A percentile compares a stretch with the other conserved stretches of the same genome.
These are phyloP conservation scores for Phthorimaea operculella DNA, from an alignment of 1,140 invertebrate genomes.

Conservation along the genomic window DNA sequence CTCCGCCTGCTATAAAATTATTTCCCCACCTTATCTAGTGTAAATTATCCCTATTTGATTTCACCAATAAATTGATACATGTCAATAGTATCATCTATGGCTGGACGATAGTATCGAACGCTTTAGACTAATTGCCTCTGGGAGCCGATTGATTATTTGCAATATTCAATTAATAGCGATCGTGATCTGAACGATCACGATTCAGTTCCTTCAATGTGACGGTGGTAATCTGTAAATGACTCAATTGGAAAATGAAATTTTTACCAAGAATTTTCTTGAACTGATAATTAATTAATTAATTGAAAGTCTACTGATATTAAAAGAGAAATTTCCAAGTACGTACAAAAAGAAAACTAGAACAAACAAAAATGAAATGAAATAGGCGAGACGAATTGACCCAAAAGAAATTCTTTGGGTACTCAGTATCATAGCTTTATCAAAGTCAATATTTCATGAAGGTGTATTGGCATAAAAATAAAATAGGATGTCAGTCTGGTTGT, in stretches of 20 bases:
- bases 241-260: conserved; percentile 33
- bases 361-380: too few relatives aligned
- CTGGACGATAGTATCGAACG: conserved; percentile 31
- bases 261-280: too few relatives aligned
- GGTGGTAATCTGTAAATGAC: conserved; percentile 30
- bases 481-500: conserved; percentile 27
- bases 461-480: conserved; percentile 47
- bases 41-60: conserved; percentile 53
- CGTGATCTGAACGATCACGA: conserved; percentile 45
- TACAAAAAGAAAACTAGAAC: too few relatives aligned
- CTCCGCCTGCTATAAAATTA: conserved; percentile 51
- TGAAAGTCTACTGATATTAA: too few relatives aligned
- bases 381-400: conserved; percentile 11
- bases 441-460: conserved; percentile 44
- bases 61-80: conserved; percentile 53
- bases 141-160: conserved; percentile 46
- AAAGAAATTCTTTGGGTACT: background rate
- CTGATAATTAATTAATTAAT: too few relatives aligned
- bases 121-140: conserved; percentile 36
- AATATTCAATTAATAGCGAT: conserved; percentile 51
- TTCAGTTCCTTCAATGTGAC: conserved; percentile 21
- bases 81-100: conserved; percentile 41
- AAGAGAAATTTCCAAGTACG: too few relatives aligned
- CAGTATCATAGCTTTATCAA: conserved; percentile 38
- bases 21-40: conserved; percentile 48